Evolutionary conservation across 2,888 invertebrate genomes (phyloP), one percentile per base, ranked within the genome.

Genomic region (Sarcophaga caerulescens): DNA sequence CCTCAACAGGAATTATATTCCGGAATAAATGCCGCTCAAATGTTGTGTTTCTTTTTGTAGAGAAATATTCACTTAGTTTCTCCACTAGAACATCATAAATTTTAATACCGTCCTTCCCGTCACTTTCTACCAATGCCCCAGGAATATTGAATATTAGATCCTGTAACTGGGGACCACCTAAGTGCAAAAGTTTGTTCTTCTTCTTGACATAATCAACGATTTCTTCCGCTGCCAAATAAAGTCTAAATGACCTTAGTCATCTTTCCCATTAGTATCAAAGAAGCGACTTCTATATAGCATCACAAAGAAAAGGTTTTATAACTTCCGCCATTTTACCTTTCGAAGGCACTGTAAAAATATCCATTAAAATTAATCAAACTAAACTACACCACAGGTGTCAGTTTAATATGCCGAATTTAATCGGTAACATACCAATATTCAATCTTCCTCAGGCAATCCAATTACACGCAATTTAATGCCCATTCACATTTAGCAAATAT

Each of bases 11-110:
- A 12, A 52, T 66, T 45, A 90, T 77, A 14, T 88, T 76, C 3
- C 90, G 80, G 82, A 91, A 91, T 4, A 90, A 12, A 85, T 91
- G 90, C 12, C 90, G 73, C 88, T 92, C 91, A 45, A 89, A 88
- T 45, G 80, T 85, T 8, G 84, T 85, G 44, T 89, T 89, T 79
- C 87, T 88, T 65, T 87, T 74, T 63, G 88, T 88, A 23, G 87
- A 84, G 74, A 88, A 88, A 79, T 85, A 87, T 74, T 85, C 84
- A 47, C 60, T 74, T 6, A 88, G 74, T 47, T 88, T 88, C 6
- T 23, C 74, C 8, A 89, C 84, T 35, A 88, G 63, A 3, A 87
- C 62, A 59, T 84, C 62, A 71, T 87, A 88, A 19, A 84, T 80
- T 25, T 85, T 70, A 21, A 81, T 74, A 70, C 81, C 19, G 47